Evolutionary conservation across 1,140 invertebrate genomes (phyloP).

Genomic region (Drosophila quadrilineata): DNA sequence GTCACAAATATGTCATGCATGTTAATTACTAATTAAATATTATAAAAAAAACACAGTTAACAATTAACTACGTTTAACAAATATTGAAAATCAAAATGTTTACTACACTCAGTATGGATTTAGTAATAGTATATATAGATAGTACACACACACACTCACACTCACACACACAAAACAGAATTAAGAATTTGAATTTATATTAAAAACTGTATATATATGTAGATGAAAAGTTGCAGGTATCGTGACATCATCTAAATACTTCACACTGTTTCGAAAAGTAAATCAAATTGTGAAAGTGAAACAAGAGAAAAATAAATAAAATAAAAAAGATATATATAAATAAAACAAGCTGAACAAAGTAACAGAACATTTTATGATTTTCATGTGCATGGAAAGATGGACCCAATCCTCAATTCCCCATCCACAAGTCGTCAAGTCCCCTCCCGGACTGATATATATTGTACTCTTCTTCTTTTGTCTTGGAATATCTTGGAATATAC

Average conservation of each 20-base stretch:
- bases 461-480: too few species aligned
- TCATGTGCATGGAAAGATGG: constrained; percentile 27
- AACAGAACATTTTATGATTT: constrained; percentile 68
- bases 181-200: too few species aligned
- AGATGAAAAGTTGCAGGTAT: too few species aligned
- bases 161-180: constrained; percentile 23
- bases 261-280: constrained; percentile 16
- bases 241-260: constrained; percentile 32
- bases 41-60: constrained; percentile 43
- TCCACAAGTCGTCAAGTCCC: too few species aligned
- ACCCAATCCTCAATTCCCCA: neutral
- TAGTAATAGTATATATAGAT: too few species aligned
- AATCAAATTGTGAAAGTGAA: constrained; percentile 20
- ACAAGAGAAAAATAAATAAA: neutral
- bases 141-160: constrained; percentile 46
- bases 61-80: constrained; percentile 54
- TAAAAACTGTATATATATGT: too few species aligned
- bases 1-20: constrained; percentile 44
- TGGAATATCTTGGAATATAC: constrained; percentile 62
- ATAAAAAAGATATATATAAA: neutral
- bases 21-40: constrained; percentile 45
- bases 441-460: too few species aligned
- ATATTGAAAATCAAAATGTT: constrained; percentile 50
- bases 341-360: constrained; percentile 32
- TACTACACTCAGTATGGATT: constrained; percentile 47